Evolutionary conservation across 2,888 invertebrate species (phyloP), one percentile per base, ranked within the genome.

Genomic region (Eristalinus aeneus): DNA sequence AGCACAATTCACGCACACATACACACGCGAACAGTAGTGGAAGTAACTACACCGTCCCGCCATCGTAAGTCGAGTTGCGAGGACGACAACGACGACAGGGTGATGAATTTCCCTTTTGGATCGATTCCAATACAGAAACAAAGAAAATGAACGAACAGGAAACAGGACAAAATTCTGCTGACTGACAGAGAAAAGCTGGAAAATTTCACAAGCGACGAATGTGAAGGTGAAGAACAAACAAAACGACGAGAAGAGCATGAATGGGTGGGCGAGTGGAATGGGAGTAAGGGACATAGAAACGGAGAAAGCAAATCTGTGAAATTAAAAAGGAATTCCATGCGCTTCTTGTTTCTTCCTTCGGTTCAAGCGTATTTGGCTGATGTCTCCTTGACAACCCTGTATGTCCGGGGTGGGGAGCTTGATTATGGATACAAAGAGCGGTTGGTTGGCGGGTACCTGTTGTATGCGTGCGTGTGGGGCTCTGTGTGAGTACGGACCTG

Each of bases 271-370:
- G 16, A 68, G 34, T 16, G 22, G 1, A 22, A 56, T n/a, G 10
- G 1, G 23, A 23, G 56, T 22, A 6, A 10, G 56, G 2, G 22
- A 9, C 3, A 23, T 20, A 10, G 22, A 23, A 63, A 12, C 31
- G 34, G 34, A 54, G n/a, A 69, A 73, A 53, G 32, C 72, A 58
- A 71, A 69, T 71, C 74, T 69, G 9, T 22, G 54, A 77, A 77
- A 56, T 64, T 84, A 75, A 79, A 61, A 75, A 61, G 67, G 71
- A 56, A 80, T 80, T 76, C 58, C 65, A 61, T 71, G 68, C 39
- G 56, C 23, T 27, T 65, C 53, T 39, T 65, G 10, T 12, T 22
- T 56, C 22, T 56, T 56, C 23, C 56, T 23, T 56, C 56, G 11
- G 6, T 64, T 34, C 20, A 16, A 64, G 36, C 36, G 73, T 56